A percentile compares a stretch with the other conserved stretches of the same genome.
Evolutionary conservation across 2,888 invertebrate genomes (phyloP).

Genomic region (Tetragonula carbonaria): DNA sequence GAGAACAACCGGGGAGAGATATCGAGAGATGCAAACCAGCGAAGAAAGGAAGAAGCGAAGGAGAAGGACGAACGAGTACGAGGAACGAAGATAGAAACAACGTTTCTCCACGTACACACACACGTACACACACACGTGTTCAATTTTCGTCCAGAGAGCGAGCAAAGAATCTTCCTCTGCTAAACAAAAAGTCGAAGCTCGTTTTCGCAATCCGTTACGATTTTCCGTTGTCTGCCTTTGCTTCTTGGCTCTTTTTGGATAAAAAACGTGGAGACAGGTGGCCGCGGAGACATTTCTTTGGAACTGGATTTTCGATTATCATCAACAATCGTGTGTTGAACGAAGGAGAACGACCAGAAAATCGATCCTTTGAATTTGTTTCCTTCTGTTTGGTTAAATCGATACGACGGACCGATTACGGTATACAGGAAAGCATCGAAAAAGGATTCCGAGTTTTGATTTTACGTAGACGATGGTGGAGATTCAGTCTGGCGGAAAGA

Average conservation of each 20-base stretch:
- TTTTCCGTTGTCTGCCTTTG: background rate
- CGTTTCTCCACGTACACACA: background rate
- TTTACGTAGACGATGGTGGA: too few relatives aligned
- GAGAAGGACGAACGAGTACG: background rate
- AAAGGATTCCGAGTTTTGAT: too few relatives aligned
- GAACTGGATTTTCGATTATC: background rate
- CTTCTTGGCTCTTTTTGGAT: background rate
- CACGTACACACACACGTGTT: background rate
- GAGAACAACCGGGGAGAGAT: conserved; percentile 5
- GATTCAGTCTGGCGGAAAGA: too few relatives aligned
- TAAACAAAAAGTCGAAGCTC: conserved; percentile 25
- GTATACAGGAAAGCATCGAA: too few relatives aligned
- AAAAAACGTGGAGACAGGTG: background rate
- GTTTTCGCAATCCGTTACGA: conserved; percentile 19
- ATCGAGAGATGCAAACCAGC: background rate
- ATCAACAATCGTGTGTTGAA: too few relatives aligned
- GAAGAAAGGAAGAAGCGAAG: background rate
- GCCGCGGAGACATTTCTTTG: background rate
- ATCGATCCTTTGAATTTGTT: background rate
- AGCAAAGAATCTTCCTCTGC: conserved; percentile 8
- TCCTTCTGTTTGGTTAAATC: background rate
- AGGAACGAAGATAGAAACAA: background rate
- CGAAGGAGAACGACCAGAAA: background rate
- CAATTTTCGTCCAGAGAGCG: conserved; percentile 16
- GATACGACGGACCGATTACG: background rate